Conservation (phyloP, 2,888 invertebrate species). For the Hololepta plana region DNA sequence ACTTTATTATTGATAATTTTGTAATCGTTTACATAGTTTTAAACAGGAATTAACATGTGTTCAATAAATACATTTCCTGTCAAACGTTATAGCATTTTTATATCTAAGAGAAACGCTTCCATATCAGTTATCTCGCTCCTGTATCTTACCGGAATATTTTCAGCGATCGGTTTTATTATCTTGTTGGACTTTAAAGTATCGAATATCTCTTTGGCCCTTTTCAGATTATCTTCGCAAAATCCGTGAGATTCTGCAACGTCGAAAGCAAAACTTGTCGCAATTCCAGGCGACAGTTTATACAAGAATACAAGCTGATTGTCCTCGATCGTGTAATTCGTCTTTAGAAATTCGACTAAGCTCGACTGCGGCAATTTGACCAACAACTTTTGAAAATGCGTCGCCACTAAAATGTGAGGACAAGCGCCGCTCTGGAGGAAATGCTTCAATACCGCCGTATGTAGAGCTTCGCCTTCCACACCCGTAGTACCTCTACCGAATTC, state of each 20-base stretch:
- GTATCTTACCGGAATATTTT: too few relatives aligned
- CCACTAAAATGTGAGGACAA: conserved; percentile 59
- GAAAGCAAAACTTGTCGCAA: conserved; percentile 44
- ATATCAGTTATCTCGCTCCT: too few relatives aligned
- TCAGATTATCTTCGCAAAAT: conserved; percentile 30
- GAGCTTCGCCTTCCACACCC: conserved; percentile 53
- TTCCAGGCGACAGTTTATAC: conserved; percentile 43
- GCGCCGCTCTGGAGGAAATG: conserved; percentile 36
- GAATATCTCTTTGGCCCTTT: conserved; percentile 32
- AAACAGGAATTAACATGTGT: too few relatives aligned
- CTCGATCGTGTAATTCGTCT: conserved; percentile 18
- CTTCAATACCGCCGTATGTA: conserved; percentile 50
- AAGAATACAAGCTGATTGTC: conserved; percentile 40
- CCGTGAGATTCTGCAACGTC: conserved; percentile 44
- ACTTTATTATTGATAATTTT: too few relatives aligned
- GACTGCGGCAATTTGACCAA: conserved; percentile 36
- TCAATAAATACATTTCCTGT: too few relatives aligned
- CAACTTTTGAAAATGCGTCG: conserved; percentile 62
- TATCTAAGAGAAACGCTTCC: too few relatives aligned
- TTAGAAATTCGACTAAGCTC: conserved; percentile 20
- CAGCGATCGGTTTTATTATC: too few relatives aligned
- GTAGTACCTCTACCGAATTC: conserved; percentile 81
- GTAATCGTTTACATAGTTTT: too few relatives aligned
- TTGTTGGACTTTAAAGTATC: too few relatives aligned
- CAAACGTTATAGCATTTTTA: too few relatives aligned